Evolutionary conservation across 2,797 vertebrate species (phyloP), one percentile per base, ranked within the genome.

Genomic region (Labroides dimidiatus): DNA sequence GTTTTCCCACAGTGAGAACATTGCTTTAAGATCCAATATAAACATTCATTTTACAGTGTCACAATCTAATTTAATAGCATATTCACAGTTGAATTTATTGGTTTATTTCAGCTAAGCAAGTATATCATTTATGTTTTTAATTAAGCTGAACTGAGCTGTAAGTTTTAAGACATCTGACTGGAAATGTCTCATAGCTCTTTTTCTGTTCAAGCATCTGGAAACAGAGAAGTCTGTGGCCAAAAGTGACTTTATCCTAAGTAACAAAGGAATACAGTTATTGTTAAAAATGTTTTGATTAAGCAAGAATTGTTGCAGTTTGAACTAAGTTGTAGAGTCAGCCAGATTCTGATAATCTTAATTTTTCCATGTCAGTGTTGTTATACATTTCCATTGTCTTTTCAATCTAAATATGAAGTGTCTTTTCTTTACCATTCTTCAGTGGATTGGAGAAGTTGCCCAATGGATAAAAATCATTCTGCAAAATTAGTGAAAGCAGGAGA

Each of bases 131-230:
- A 16, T 73, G 20, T 42, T 69, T 66, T 58, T 68, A 61, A 72
- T 80, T 69, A 72, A 64, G 55, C 68, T 52, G 64, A 70, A 61
- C 66, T 64, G 63, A 71, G 66, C 59, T 77, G 61, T 60, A 54
- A 76, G 42, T 27, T n/a, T n/a, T 62, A 21, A 77, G 80, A 49
- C 64, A 54, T 65, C 24, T 70, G 51, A 64, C 72, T 73, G 64
- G 70, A 68, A 72, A 68, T 58, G 53, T 78, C 64, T 73, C 66
- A 62, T 62, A 65, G 54, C 48, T 70, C 30, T 55, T 59, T 68
- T 39, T 74, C 24, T 62, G 33, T 64, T 80, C n/a, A 33, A 56
- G 56, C 69, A 86, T 87, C 41, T 82, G 73, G 75, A 82, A 84
- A 71, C 36, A 33, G 64, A 55, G 50, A 60, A 43, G 43, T 24